These are phyloP conservation scores for Copsychus sechellarum DNA, from an alignment of 2,113 vertebrate genomes.

Conservation along the genomic window DNA sequence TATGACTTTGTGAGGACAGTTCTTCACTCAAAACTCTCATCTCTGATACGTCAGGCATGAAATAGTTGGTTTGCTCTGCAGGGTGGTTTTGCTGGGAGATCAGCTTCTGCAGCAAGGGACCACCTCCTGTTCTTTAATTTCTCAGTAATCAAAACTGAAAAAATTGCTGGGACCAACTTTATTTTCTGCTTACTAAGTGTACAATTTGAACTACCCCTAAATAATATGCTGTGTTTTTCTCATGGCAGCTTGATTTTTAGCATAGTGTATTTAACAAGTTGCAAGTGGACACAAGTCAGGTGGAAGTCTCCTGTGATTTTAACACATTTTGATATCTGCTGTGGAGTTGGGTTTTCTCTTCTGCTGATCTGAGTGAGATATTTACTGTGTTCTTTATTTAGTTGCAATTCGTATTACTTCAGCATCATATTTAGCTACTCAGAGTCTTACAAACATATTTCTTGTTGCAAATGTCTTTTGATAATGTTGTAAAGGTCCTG, in stretches of 20 bases:
- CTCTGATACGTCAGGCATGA: rapidly evolving
- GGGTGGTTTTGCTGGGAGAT: background rate
- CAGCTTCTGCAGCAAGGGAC: background rate
- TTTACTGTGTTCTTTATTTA: background rate
- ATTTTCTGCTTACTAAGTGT: background rate
- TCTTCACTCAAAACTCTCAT: background rate
- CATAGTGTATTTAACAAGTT: background rate
- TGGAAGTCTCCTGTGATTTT: background rate
- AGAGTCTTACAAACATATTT: background rate
- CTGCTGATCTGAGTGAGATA: background rate
- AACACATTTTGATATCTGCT: background rate
- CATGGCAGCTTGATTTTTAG: background rate
- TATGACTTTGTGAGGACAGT: background rate
- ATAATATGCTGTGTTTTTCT: background rate
- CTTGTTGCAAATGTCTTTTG: background rate
- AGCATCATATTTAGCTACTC: background rate
- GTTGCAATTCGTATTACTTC: background rate
- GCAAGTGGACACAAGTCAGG: background rate
- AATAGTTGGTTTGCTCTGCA: background rate
- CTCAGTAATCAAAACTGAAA: background rate
- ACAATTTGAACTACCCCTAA: background rate
- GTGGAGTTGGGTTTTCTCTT: background rate
- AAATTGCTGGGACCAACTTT: background rate
- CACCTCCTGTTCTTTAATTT: background rate
- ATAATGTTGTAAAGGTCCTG: background rate